Base-by-base conservation (phyloP, 2,888 invertebrate species). In the Acrobasis suavella region DNA sequence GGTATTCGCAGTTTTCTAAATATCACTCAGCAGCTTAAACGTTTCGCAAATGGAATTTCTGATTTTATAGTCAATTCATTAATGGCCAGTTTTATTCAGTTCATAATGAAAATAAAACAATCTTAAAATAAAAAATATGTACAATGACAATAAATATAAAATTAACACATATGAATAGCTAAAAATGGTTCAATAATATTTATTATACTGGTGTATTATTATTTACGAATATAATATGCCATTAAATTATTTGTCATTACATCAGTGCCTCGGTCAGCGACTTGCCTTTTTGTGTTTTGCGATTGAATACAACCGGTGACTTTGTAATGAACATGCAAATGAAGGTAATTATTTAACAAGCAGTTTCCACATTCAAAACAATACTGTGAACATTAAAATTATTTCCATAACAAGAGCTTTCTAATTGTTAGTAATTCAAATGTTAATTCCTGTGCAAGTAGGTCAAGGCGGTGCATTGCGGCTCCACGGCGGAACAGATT, bases 361-460 rank as follows among this genome's bases (percentile, higher is more conserved):
- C 9, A 49, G 22, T 54, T 61, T 49, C 50, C 16, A 62, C 49
- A 56, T 55, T 55, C 14, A 38, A 56, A 32, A 62, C 62, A 62
- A 62, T 55, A 12, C 62, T 54, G 61, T 54, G 60, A 49, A 61
- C 54, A 61, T 55, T 50, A 62, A 49, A 66, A 72, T 72, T 68
- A 70, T 70, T 69, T 67, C 67, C 64, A 72, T 69, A 67, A 71
- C 65, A 67, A 66, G 66, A 64, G 68, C 74, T 73, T 73, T 73
- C 62, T 68, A 70, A 69, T 70, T 64, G 65, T 62, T 67, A 66
- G 68, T 70, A 69, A 76, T 83, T 80, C 76, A 76, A 74, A 81
- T 80, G 75, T 73, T 78, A 76, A 83, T 83, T 76, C 74, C 67
- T 67, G 68, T 66, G 64, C 65, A 72, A 74, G 67, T 66, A 63